Evolutionary conservation across 2,888 invertebrate species (phyloP).

Genomic region (Hirtodrosophila trivittata): DNA sequence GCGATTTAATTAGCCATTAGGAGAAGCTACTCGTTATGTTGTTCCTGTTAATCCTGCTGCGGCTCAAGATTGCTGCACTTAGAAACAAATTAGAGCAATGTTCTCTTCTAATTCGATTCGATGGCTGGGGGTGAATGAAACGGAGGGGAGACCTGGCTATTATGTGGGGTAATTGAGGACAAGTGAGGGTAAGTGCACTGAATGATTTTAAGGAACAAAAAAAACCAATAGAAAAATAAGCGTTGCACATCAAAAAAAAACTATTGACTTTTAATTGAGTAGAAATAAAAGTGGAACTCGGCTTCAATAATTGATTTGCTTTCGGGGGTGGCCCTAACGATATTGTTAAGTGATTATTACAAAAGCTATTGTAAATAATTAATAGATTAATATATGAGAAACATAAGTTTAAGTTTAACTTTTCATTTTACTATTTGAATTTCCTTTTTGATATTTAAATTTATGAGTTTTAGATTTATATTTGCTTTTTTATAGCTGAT

Average conservation of each 20-base stretch:
- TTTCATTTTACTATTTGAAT: no score
- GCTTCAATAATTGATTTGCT: not conserved
- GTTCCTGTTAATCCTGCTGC: conserved; percentile 7
- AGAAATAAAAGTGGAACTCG: not conserved
- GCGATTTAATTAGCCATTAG: conserved; percentile 79
- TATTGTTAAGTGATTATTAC: not conserved
- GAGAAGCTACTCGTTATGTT: conserved; percentile 23
- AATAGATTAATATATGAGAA: no score
- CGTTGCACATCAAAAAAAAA: not conserved
- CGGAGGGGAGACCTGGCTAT: not conserved
- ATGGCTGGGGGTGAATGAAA: not conserved
- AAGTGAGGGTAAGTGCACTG: conserved; percentile 8
- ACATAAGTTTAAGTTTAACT: no score
- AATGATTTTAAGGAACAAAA: conserved; percentile 5
- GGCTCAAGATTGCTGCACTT: conserved; percentile 60
- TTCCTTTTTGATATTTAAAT: no score
- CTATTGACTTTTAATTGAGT: not conserved
- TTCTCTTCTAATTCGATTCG: conserved; percentile 25
- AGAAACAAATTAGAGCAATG: conserved; percentile 73
- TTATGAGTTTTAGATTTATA: no score
- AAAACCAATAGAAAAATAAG: not conserved
- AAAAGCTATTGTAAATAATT: no score
- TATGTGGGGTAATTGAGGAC: conserved; percentile 6
- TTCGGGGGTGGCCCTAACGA: not conserved
- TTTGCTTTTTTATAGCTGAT: no score